Evolutionary conservation across 2,113 vertebrate genomes (phyloP).

Genomic region (Penelope pileata): DNA sequence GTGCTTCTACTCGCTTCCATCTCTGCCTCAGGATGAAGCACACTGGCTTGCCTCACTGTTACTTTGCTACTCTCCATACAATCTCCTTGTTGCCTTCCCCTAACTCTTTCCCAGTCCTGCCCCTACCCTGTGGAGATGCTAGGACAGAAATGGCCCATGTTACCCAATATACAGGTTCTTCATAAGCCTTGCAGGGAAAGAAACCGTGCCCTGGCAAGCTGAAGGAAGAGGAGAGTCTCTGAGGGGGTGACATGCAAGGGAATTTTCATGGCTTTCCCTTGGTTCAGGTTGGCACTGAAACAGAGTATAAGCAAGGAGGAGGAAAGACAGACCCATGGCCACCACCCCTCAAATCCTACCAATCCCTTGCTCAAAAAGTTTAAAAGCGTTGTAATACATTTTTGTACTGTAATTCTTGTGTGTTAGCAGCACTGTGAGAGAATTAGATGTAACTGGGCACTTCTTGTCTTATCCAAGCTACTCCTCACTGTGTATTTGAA

Average conservation of each 20-base stretch:
- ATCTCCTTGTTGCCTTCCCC: not conserved
- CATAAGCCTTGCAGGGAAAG: not conserved
- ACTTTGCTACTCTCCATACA: no score
- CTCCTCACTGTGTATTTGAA: not conserved
- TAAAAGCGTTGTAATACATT: not conserved
- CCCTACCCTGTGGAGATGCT: not conserved
- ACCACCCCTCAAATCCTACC: not conserved
- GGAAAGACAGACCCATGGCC: not conserved
- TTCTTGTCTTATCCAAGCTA: rapidly evolving
- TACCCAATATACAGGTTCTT: not conserved
- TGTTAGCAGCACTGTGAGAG: not conserved
- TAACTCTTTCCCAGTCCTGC: not conserved
- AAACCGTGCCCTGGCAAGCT: not conserved
- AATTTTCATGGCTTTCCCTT: not conserved
- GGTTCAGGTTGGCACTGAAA: not conserved
- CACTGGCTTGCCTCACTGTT: not conserved
- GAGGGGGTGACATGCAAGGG: not conserved
- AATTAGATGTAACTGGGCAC: rapidly evolving
- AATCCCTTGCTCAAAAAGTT: not conserved
- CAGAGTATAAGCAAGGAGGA: not conserved
- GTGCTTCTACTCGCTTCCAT: rapidly evolving
- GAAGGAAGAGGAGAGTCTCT: not conserved
- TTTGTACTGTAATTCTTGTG: not conserved
- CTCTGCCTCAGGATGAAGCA: rapidly evolving
- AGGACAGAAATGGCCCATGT: not conserved